phyloP scores from a whole-genome alignment of 2,797 vertebrate species.

The Vultur gryphus region DNA sequence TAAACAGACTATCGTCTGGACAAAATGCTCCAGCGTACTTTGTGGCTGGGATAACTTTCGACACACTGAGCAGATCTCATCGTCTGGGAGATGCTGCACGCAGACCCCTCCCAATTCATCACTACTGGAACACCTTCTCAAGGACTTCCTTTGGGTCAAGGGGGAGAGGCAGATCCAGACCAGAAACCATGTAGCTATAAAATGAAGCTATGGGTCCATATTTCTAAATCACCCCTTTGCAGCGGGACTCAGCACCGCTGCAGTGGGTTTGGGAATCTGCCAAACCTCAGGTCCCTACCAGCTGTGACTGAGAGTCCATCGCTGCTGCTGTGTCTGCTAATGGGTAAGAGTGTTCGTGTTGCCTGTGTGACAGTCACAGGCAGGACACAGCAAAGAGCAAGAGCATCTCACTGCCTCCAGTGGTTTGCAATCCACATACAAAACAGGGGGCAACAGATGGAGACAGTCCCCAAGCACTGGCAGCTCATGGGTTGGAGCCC shows the following conservation, averaged over 20 bases:
- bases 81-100: background rate
- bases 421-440: background rate
- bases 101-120: background rate
- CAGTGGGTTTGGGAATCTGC: background rate
- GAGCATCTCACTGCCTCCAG: background rate
- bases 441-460: background rate
- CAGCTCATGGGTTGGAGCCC: background rate
- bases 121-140: background rate
- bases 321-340: background rate
- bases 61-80: background rate
- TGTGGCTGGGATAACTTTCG: background rate
- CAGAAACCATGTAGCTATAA: background rate
- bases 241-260: background rate
- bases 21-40: background rate
- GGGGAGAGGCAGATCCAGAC: background rate
- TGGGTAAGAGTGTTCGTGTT: accelerated
- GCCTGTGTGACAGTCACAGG: background rate
- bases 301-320: background rate
- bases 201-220: background rate
- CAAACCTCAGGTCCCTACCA: background rate
- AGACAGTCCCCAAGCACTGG: background rate
- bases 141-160: background rate
- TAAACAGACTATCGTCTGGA: background rate
- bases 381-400: background rate
- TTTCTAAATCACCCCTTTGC: background rate